These are phyloP conservation scores for Drosophila sturtevanti DNA, from an alignment of 1,140 invertebrate genomes.

Conservation along the genomic window DNA sequence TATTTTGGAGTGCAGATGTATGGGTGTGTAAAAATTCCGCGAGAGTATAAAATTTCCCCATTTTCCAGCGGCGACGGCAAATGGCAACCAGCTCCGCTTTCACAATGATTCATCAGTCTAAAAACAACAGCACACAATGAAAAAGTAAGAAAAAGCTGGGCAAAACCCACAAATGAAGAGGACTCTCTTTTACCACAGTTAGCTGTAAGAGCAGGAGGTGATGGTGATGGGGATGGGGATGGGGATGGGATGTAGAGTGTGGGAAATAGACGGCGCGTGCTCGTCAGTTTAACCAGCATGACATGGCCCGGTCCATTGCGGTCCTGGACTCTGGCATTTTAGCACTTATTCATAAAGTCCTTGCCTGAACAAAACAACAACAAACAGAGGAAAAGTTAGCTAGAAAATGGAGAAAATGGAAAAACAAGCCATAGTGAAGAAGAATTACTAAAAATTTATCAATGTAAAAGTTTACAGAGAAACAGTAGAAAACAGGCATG, in stretches of 20 bases:
- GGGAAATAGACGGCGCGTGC: constrained; percentile 32
- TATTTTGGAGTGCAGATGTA: constrained; percentile 24
- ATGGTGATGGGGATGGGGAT: background rate
- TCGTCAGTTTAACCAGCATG: constrained; percentile 82
- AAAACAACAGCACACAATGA: constrained; percentile 49
- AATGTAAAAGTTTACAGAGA: constrained; percentile 68
- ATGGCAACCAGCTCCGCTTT: constrained; percentile 51
- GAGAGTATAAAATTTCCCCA: constrained; percentile 47
- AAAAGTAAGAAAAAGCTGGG: constrained; percentile 33
- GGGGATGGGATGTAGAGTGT: background rate
- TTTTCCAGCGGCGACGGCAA: constrained; percentile 43
- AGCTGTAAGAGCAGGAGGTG: background rate
- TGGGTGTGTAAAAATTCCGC: constrained; percentile 17
- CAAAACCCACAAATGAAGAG: constrained; percentile 24
- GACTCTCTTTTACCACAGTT: background rate
- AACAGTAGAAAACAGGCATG: background rate
- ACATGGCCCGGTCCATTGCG: constrained; percentile 82
- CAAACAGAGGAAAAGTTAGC: constrained; percentile 43
- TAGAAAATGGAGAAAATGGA: constrained; percentile 45
- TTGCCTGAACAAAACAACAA: constrained; percentile 39
- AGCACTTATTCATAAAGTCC: constrained; percentile 82
- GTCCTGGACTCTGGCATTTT: constrained; percentile 82
- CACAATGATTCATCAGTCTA: constrained; percentile 72
- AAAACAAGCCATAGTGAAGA: constrained; percentile 61
- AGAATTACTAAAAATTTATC: constrained; percentile 81